Base-by-base conservation (phyloP, 2,888 invertebrate species). In the Prionchulus punctatus region DNA sequence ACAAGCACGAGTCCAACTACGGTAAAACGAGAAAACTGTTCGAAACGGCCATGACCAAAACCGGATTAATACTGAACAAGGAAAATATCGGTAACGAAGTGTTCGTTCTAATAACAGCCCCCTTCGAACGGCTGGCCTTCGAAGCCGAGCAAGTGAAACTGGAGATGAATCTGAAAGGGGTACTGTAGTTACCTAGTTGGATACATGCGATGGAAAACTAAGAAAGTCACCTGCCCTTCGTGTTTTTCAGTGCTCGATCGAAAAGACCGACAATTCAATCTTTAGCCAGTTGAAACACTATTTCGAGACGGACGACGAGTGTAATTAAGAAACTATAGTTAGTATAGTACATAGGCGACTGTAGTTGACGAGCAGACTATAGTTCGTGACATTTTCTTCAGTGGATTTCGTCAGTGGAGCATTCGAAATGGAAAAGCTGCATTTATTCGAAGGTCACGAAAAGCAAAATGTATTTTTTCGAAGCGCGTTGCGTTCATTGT, bases 111-210 rank as follows among this genome's bases (percentile, higher is more conserved):
- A 59, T 72, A 2, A 67, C 68, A 57, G 64, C 66, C 54, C 70
- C 72, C 0, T 71, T 72, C 59, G 62, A 64, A 43, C 61, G 71
- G 43, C 60, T 73, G 26, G 69, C 69, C 60, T 57, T 60, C 3
- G 70, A 72, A 58, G 73, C 73, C 1, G 71, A 72, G 54, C 60
- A 58, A 30, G 64, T 69, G 18, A 66, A 68, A 36, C 57, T 73
- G 43, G 67, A 73, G 60, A 69, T 73, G 71, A 69, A 71, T 15
- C 56, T 73, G 21, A 62, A 64, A 60, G 69, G 66, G 61, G 72
- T 72, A 63, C 63, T 61, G 28, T 7, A 36, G 18, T 36, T 36
- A 36, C 18, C 18, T 7, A 36, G 7, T 61, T 12, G 36, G 12
- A 36, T 36, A n/a, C n/a, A n/a, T n/a, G n/a, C n/a, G n/a, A n/a